These are phyloP conservation scores for Tadarida brasiliensis DNA, from an alignment of 2,797 vertebrate species.

Conservation along the genomic window DNA sequence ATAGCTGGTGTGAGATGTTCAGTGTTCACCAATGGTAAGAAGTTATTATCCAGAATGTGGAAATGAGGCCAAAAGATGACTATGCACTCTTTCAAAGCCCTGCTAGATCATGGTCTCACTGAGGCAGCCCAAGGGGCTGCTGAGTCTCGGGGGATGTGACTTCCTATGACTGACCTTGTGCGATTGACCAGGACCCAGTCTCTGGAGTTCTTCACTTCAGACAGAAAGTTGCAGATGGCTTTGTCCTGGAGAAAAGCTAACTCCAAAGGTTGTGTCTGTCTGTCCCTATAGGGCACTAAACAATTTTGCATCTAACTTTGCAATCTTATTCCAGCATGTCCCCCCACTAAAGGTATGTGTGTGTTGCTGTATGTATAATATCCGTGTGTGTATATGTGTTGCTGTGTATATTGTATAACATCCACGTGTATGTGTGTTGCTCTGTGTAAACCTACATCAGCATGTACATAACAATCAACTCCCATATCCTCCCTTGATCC, in stretches of 20 bases:
- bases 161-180: neutral
- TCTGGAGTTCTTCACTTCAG: neutral
- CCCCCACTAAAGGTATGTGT: neutral
- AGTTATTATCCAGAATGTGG: neutral
- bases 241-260: slow-evolving; percentile 7
- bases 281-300: neutral
- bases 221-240: neutral
- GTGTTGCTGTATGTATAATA: neutral
- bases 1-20: neutral
- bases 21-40: neutral
- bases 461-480: neutral
- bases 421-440: neutral
- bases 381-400: neutral
- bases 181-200: neutral
- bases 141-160: neutral
- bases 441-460: neutral
- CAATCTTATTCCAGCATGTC: neutral
- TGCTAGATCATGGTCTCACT: neutral
- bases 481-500: neutral
- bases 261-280: neutral
- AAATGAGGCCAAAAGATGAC: neutral
- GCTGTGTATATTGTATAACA: neutral
- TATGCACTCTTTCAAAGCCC: neutral
- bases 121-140: neutral
- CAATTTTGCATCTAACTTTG: neutral